Evolutionary conservation across 1,140 invertebrate genomes (phyloP).

Genomic region (Hyposmocoma kahamanoa): DNA sequence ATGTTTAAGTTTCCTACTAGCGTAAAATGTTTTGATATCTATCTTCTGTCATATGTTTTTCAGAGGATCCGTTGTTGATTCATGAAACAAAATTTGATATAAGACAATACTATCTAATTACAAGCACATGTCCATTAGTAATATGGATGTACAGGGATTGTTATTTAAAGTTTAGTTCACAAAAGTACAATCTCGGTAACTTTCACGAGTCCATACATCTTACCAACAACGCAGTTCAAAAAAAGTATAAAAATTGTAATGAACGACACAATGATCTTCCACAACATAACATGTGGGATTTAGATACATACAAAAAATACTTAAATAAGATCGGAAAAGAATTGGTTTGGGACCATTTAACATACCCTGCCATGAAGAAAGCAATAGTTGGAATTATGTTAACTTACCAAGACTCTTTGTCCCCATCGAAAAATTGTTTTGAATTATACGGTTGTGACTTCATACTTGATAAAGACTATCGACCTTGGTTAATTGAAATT

Average conservation of each 20-base stretch:
- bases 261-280: slow-evolving; percentile 80
- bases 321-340: slow-evolving; percentile 68
- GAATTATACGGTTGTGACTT: slow-evolving; percentile 96
- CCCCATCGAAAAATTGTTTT: slow-evolving; percentile 85
- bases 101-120: slow-evolving; percentile 91
- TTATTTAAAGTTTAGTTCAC: slow-evolving; percentile 92
- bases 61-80: slow-evolving; percentile 88
- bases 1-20: neutral
- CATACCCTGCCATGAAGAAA: slow-evolving; percentile 91
- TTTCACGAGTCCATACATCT: slow-evolving; percentile 93
- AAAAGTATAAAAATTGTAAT: slow-evolving; percentile 83
- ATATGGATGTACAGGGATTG: slow-evolving; percentile 94
- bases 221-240: slow-evolving; percentile 94
- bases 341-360: slow-evolving; percentile 77
- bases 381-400: slow-evolving; percentile 87
- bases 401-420: slow-evolving; percentile 83
- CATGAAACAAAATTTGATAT: slow-evolving; percentile 95
- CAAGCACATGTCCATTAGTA: slow-evolving; percentile 83
- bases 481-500: slow-evolving; percentile 94
- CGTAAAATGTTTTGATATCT: neutral
- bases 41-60: slow-evolving; percentile 22
- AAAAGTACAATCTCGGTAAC: slow-evolving; percentile 86
- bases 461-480: slow-evolving; percentile 88
- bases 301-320: slow-evolving; percentile 83
- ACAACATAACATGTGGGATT: slow-evolving; percentile 90